Conservation (phyloP, 2,113 vertebrate genomes). For the Oncorhynchus mykiss region DNA sequence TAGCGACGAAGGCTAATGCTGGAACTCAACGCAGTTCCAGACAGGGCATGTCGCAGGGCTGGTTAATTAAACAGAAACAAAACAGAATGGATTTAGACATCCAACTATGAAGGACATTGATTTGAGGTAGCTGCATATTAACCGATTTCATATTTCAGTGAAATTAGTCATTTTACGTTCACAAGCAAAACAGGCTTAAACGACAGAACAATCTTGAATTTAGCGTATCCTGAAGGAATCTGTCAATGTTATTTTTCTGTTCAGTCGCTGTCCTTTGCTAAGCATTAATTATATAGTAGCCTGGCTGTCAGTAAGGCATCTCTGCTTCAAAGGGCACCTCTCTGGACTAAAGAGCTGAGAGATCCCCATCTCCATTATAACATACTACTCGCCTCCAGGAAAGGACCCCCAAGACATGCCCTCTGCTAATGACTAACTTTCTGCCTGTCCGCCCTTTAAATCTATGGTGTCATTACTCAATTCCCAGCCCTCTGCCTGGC, state of each 20-base stretch:
- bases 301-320: slow-evolving; percentile 37
- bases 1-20: no score
- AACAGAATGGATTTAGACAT: no score
- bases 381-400: neutral
- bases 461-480: neutral
- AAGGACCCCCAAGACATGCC: neutral
- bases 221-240: neutral
- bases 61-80: no score
- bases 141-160: no score
- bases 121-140: no score
- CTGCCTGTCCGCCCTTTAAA: neutral
- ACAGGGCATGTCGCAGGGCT: no score
- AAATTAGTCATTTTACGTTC: no score
- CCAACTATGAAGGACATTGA: no score
- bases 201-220: neutral
- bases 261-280: slow-evolving; percentile 42
- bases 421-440: neutral
- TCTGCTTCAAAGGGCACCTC: slow-evolving; percentile 22
- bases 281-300: slow-evolving; percentile 41
- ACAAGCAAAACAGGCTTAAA: neutral
- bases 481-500: neutral
- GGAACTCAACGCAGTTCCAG: no score
- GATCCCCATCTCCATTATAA: neutral
- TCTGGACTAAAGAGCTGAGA: neutral
- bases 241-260: neutral